Conservation (phyloP, 2,797 vertebrate genomes). For the Enteromius afrohamiltoni region DNA sequence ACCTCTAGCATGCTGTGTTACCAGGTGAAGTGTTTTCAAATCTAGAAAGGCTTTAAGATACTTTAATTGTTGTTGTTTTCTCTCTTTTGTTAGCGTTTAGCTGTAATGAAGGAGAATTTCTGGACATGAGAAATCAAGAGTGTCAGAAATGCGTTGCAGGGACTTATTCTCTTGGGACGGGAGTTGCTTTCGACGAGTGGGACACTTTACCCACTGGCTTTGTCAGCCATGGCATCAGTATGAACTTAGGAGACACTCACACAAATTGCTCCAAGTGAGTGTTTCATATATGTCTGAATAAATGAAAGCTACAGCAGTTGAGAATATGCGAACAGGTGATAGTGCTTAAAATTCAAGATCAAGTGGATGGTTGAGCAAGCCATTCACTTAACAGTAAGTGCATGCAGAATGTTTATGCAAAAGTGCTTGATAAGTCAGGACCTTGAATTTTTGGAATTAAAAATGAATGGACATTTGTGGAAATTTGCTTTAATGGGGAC, state of each 20-base stretch:
- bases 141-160: slow-evolving; percentile 87
- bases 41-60: background rate
- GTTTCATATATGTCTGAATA: background rate
- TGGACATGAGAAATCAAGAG: slow-evolving; percentile 91
- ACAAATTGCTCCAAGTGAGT: slow-evolving; percentile 88
- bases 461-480: background rate
- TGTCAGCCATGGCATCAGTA: slow-evolving; percentile 78
- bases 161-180: slow-evolving; percentile 92
- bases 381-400: slow-evolving; percentile 18
- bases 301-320: background rate
- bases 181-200: slow-evolving; percentile 93
- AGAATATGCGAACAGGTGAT: background rate
- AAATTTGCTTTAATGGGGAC: slow-evolving; percentile 2
- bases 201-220: slow-evolving; percentile 88
- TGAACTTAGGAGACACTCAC: slow-evolving; percentile 66
- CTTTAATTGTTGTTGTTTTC: background rate
- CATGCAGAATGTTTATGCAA: background rate
- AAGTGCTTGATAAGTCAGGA: background rate
- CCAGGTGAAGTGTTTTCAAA: background rate
- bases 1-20: background rate
- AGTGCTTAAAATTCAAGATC: slow-evolving; percentile 20
- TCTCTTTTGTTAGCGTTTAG: slow-evolving; percentile 83
- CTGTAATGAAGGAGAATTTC: slow-evolving; percentile 90
- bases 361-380: slow-evolving; percentile 9
- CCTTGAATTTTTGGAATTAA: slow-evolving; percentile 30